A percentile compares a stretch with the other conserved stretches of the same genome.
Evolutionary conservation across 2,113 vertebrate species (phyloP).

Genomic region (Pteropus alecto): DNA sequence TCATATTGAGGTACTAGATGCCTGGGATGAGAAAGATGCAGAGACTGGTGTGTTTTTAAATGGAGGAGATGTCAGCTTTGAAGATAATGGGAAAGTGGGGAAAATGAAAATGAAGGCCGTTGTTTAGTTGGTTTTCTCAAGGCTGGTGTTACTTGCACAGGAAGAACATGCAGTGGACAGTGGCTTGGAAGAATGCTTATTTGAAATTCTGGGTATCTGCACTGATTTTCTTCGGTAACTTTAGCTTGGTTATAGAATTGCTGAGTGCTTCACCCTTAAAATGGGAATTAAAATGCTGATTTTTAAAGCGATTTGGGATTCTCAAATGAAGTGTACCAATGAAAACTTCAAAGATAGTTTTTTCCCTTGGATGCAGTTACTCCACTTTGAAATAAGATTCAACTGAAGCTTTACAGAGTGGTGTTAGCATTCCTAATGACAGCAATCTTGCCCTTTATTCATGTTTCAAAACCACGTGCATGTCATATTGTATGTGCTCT

Average conservation of each 20-base stretch:
- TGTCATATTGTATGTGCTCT: neutral
- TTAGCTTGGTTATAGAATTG: neutral
- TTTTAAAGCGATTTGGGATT: constrained; percentile 1
- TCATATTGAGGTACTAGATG: no score
- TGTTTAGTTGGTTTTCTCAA: neutral
- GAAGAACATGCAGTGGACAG: neutral
- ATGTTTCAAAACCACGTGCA: constrained; percentile 26
- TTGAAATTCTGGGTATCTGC: neutral
- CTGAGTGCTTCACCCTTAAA: neutral
- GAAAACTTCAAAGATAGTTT: constrained; percentile 3
- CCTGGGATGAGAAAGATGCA: neutral
- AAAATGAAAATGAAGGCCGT: neutral
- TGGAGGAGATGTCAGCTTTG: neutral
- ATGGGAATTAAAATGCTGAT: neutral
- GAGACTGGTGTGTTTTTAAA: neutral
- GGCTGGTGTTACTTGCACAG: neutral
- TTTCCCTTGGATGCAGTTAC: constrained; percentile 2
- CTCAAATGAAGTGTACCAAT: neutral
- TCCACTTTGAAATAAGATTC: constrained; percentile 30
- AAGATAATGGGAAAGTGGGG: neutral
- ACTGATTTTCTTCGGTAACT: neutral
- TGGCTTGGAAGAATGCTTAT: neutral
- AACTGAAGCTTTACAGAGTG: neutral
- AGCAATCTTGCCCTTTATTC: constrained; percentile 10
- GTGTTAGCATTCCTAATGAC: neutral